Evolutionary conservation across 2,113 vertebrate genomes (phyloP).

Genomic region (Aegithalos caudatus): DNA sequence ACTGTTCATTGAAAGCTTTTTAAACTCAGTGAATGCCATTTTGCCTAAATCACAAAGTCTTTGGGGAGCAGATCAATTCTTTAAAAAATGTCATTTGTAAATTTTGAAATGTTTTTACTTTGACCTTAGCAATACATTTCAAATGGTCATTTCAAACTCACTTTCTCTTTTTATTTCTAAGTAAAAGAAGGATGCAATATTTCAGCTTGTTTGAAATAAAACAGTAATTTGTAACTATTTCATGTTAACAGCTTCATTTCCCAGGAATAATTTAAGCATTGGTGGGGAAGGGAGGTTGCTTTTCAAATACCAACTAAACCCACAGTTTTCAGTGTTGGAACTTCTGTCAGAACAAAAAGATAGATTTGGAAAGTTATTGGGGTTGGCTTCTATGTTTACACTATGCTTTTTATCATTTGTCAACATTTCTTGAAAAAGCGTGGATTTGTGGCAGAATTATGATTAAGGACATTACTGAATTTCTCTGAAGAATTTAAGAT

Average conservation of each 20-base stretch:
- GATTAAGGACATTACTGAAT: neutral
- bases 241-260: neutral
- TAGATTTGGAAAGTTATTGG: neutral
- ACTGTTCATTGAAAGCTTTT: neutral
- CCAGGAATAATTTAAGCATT: neutral
- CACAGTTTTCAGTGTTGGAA: neutral
- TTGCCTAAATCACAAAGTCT: neutral
- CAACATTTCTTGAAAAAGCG: neutral
- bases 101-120: neutral
- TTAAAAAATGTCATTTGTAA: neutral
- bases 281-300: neutral
- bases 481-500: neutral
- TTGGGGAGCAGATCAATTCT: neutral
- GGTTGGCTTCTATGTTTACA: neutral
- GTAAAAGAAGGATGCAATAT: neutral
- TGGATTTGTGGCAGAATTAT: neutral
- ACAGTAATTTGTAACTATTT: neutral
- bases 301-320: neutral
- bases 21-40: neutral
- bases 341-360: neutral
- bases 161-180: neutral
- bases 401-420: neutral
- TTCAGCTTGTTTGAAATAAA: neutral
- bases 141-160: neutral
- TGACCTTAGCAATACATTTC: neutral